Base-by-base conservation (phyloP, 2,888 invertebrate species). In the Drosophila borealis region DNA sequence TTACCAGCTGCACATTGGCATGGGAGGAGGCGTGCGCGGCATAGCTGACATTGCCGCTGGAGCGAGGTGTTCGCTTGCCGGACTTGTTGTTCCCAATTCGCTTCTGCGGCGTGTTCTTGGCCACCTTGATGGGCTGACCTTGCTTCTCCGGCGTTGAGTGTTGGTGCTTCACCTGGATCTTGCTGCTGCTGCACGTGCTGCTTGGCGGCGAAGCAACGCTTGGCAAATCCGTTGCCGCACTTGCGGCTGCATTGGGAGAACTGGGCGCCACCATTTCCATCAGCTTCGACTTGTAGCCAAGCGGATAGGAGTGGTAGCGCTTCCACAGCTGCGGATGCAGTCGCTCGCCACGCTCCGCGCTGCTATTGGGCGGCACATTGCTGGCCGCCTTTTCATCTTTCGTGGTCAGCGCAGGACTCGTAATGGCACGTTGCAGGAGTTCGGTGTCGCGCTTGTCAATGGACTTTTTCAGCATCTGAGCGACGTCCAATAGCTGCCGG, bases 21-120 rank as follows among this genome's bases (percentile, higher is more conserved):
- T 78, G 79, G 8, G 57, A 71, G 10, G 62, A 50, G 34, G 61
- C 63, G n/a, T 81, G 79, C 10, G 71, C 81, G 10, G 46, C 21
- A 39, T 57, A 41, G 44, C 37, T 59, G 9, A 56, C 46, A 5
- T 14, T 36, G 49, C 46, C 57, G 21, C 49, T 37, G 3, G 19
- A 21, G 14, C 41, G 49, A 1, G 54, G n/a, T 0, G 45, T 17
- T 1, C 53, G 53, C 9, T 60, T 62, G 13, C 1, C 41, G 2
- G 11, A 0, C 21, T 46, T 69, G 41, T 9, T 36, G 21, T 3
- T 10, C 0, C 0, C 45, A 4, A 21, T 2, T 3, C 41, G 21
- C 39, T 62, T 66, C 4, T 25, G 39, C 3, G 3, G 37, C 0
- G 42, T n/a, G 2, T 19, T 19, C 4, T 9, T 34, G 2, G 6